Conservation (phyloP, 2,888 invertebrate species). For the Bruchidius siliquastri region DNA sequence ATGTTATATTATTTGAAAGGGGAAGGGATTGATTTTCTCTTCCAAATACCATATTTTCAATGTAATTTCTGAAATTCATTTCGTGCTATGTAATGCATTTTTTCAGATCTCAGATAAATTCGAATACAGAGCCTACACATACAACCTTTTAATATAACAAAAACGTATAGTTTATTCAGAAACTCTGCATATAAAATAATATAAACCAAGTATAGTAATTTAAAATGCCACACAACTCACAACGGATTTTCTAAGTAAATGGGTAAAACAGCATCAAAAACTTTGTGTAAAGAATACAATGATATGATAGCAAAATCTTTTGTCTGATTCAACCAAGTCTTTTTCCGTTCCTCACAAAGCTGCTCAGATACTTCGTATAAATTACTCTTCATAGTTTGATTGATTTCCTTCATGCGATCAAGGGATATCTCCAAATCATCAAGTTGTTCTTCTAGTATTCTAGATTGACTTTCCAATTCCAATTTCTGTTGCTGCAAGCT, state of each 20-base stretch:
- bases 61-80: too few relatives aligned
- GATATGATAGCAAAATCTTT: constrained; percentile 24
- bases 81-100: too few relatives aligned
- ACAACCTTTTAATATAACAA: too few relatives aligned
- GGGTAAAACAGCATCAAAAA: constrained; percentile 30
- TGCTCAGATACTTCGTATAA: constrained; percentile 19
- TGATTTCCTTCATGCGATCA: constrained; percentile 19
- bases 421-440: constrained; percentile 17
- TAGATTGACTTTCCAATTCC: constrained; percentile 12
- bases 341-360: constrained; percentile 26
- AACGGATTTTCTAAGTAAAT: constrained; percentile 21
- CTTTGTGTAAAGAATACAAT: constrained; percentile 28
- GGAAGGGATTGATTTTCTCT: too few relatives aligned
- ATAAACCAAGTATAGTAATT: not conserved
- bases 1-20: too few relatives aligned
- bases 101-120: too few relatives aligned
- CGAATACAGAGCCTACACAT: too few relatives aligned
- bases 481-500: constrained; percentile 10
- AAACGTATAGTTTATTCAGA: too few relatives aligned
- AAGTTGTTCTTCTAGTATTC: constrained; percentile 23
- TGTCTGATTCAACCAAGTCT: constrained; percentile 27
- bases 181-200: not conserved
- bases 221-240: not conserved
- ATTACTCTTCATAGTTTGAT: constrained; percentile 15
- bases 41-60: too few relatives aligned